Evolutionary conservation across 2,888 invertebrate genomes (phyloP), one percentile per base, ranked within the genome.

Genomic region (Aradus depressus): DNA sequence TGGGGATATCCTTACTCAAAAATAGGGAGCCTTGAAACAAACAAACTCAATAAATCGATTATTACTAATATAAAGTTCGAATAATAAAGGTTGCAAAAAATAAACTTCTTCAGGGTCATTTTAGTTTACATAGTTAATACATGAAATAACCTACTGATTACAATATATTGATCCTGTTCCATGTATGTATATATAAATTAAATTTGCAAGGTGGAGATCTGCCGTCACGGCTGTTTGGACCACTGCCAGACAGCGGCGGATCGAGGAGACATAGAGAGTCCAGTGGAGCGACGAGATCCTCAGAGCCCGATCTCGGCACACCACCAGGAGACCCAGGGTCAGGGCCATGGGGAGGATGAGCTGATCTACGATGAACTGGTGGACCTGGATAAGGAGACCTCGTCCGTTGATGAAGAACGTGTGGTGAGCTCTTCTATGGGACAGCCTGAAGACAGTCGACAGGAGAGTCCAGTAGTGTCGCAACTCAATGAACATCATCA

Each of bases 171-270:
- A 12, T 28, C 8, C 8, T 28, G 12, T 12, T 10, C 8, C 31
- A 10, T 28, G 8, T 28, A 28, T n/a, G n/a, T n/a, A n/a, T n/a
- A n/a, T n/a, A n/a, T n/a, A n/a, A n/a, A n/a, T n/a, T n/a, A n/a
- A n/a, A n/a, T n/a, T n/a, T n/a, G n/a, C n/a, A n/a, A n/a, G n/a
- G 56, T 56, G 58, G 91, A 91, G 68, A 92, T 92, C 62, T 92
- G 91, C 66, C 75, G 92, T 10, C 90, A 90, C 63, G 91, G 91
- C 1, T 92, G 92, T 64, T 71, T 91, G 59, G 90, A 91, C 65
- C 91, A 91, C 65, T 91, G 91, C 64, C 88, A 90, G 65, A 66
- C 80, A 21, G 79, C 79, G 18, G 59, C 59, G 49, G 39, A 41
- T 35, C n/a, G 43, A 28, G 38, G 38, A 22, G 70, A 70, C 58